Conservation (phyloP, 2,888 invertebrate genomes). For the Zelleria hepariella region DNA sequence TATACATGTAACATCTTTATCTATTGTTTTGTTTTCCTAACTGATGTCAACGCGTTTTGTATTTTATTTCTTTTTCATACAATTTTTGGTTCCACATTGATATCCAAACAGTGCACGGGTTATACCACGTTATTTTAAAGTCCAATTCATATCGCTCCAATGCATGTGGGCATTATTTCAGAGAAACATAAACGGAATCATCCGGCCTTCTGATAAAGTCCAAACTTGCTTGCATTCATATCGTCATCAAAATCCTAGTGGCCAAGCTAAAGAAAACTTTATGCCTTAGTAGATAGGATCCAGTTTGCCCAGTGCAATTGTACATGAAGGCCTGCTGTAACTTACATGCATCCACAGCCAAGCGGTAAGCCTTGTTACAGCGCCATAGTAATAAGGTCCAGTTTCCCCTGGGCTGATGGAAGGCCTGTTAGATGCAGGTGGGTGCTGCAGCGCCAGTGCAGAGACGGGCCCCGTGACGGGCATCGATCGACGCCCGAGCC, state of each 20-base stretch:
- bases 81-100: too few relatives aligned
- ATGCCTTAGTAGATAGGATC: background rate
- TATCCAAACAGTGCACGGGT: too few relatives aligned
- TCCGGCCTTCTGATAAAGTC: background rate
- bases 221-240: background rate
- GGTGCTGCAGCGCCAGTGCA: slow-evolving; percentile 5
- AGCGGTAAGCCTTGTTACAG: background rate
- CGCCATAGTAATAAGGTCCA: background rate
- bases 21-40: too few relatives aligned
- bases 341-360: background rate
- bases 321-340: background rate
- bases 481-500: slow-evolving; percentile 46
- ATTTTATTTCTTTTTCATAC: too few relatives aligned
- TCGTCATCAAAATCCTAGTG: background rate
- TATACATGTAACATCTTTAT: too few relatives aligned
- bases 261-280: background rate
- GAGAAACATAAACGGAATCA: background rate
- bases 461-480: slow-evolving; percentile 26
- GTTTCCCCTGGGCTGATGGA: background rate
- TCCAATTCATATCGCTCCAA: background rate
- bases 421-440: slow-evolving; percentile 2
- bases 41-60: too few relatives aligned
- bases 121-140: too few relatives aligned
- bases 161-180: background rate
- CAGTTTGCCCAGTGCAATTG: background rate